A percentile compares a stretch with the other conserved stretches of the same genome.
Evolutionary conservation across 37 sponge, comb jelly and placozoan species (phyloP).

Genomic region (Chondrosia reniformis): DNA sequence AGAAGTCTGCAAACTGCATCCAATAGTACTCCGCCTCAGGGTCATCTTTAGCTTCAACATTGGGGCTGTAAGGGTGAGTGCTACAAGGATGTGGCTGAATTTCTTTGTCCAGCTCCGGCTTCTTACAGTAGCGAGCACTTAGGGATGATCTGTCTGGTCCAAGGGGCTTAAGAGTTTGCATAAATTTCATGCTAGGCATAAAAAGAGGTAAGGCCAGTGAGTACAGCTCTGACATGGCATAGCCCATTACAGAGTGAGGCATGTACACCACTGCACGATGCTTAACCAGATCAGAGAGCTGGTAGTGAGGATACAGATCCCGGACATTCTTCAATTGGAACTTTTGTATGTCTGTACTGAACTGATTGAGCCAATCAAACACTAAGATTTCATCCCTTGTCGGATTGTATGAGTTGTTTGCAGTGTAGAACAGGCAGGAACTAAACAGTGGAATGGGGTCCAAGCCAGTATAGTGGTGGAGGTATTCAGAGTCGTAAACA

Average conservation of each 20-base stretch:
- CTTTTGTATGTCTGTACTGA: neutral
- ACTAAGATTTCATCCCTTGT: conserved; percentile 15
- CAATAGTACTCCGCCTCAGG: conserved; percentile 44
- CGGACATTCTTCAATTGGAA: neutral
- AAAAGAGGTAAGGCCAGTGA: conserved; percentile 32
- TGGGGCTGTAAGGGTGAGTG: conserved; percentile 43
- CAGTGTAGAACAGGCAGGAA: conserved; percentile 21
- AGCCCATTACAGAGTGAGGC: conserved; percentile 34
- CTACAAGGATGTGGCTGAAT: conserved; percentile 29
- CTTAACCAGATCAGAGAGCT: conserved; percentile 18
- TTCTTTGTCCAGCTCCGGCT: neutral
- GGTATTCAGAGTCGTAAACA: conserved; percentile 43
- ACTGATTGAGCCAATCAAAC: neutral
- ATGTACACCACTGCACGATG: conserved; percentile 43
- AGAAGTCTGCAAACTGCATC: conserved; percentile 47
- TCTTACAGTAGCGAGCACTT: neutral
- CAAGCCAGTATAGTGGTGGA: conserved; percentile 45
- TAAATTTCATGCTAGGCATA: conserved; percentile 29
- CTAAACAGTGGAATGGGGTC: conserved; percentile 27
- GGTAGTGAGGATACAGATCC: neutral
- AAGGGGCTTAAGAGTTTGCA: neutral
- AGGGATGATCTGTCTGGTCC: conserved; percentile 11
- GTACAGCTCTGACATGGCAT: conserved; percentile 31
- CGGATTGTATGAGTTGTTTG: conserved; percentile 4
- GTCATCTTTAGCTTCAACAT: neutral